These are phyloP conservation scores for Anadara kagoshimensis DNA, from an alignment of 1,140 invertebrate species.

Conservation along the genomic window DNA sequence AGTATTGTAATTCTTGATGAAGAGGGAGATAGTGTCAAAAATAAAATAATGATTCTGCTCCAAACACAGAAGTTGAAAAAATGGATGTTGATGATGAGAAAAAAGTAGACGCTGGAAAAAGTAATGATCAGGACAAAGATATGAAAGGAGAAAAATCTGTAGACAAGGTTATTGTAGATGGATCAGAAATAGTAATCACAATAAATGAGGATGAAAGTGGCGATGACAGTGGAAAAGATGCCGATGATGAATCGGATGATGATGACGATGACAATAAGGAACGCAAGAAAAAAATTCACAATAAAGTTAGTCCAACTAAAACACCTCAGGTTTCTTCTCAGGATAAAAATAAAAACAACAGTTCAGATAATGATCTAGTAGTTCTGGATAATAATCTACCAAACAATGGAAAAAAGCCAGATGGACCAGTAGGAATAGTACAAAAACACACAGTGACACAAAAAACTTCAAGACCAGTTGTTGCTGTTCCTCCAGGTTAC, in stretches of 20 bases:
- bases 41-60: conserved; percentile 21
- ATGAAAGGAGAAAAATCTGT: conserved; percentile 25
- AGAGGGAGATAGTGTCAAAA: conserved; percentile 8
- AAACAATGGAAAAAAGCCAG: not conserved
- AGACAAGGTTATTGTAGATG: conserved; percentile 47
- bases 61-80: conserved; percentile 9
- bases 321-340: no score
- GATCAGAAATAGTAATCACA: conserved; percentile 50
- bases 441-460: conserved; percentile 1
- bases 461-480: conserved; percentile 2
- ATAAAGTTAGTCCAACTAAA: no score
- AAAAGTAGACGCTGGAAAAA: not conserved
- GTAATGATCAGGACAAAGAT: not conserved
- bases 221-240: conserved; percentile 38
- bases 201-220: conserved; percentile 51
- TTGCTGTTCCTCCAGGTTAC: not conserved
- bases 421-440: conserved; percentile 5
- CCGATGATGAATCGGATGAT: conserved; percentile 30
- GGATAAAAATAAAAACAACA: no score
- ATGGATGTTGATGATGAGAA: conserved; percentile 25
- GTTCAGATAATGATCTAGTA: no score
- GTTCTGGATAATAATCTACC: not conserved
- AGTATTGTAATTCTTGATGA: not conserved
- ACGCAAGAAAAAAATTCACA: no score
- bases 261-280: conserved; percentile 65